Conservation (phyloP, 2,113 vertebrate genomes). For the Bufo bufo region DNA sequence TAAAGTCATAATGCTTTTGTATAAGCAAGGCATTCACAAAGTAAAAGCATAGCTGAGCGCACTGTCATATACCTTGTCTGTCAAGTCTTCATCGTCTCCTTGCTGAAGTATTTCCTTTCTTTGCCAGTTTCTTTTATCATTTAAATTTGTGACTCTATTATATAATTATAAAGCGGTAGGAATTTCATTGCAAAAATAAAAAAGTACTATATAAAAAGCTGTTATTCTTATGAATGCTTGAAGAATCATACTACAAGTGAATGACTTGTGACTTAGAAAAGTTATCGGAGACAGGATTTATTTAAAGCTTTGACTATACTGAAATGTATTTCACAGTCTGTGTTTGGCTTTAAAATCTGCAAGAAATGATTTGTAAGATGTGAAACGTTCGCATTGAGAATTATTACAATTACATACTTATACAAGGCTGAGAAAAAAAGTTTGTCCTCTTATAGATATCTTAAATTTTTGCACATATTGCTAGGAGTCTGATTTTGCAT, state of each 20-base stretch:
- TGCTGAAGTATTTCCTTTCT: background rate
- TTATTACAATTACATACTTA: background rate
- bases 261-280: slow-evolving; percentile 21
- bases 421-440: background rate
- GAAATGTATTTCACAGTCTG: background rate
- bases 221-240: slow-evolving; percentile 16
- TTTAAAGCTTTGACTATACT: background rate
- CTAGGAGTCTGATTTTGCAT: background rate
- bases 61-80: background rate
- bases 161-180: slow-evolving; percentile 24
- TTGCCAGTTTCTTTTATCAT: slow-evolving; percentile 19
- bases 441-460: background rate
- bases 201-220: slow-evolving; percentile 14
- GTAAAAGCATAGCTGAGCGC: background rate
- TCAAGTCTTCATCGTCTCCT: slow-evolving; percentile 4
- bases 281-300: background rate
- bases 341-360: background rate
- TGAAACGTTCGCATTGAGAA: background rate
- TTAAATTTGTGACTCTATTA: slow-evolving; percentile 27
- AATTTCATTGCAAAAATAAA: slow-evolving; percentile 27
- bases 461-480: background rate
- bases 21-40: slow-evolving; percentile 1
- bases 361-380: slow-evolving; percentile 2
- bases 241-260: background rate
- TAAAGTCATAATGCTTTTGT: background rate